Percentiles rank a stretch among this genome's conserved stretches.
These are phyloP conservation scores for Calcarius lapponicus DNA, from an alignment of 2,797 vertebrate species.

Conservation along the genomic window DNA sequence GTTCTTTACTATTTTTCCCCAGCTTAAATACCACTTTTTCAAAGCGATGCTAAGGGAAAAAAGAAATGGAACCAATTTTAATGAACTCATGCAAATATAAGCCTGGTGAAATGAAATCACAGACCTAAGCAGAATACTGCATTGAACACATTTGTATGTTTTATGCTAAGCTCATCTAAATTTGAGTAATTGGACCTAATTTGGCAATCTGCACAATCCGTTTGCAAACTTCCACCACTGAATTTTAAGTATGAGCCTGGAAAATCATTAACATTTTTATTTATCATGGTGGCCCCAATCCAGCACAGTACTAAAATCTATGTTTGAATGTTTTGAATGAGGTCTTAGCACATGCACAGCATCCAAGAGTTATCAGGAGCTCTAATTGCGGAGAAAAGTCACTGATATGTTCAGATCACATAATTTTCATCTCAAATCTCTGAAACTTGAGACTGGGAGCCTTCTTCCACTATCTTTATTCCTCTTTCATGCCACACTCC, in stretches of 20 bases:
- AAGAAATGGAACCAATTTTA: conserved; percentile 52
- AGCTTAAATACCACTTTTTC: conserved; percentile 48
- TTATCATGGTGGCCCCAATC: not conserved
- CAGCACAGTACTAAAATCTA: conserved; percentile 34
- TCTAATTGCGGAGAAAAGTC: conserved; percentile 2
- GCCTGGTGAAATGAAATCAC: conserved; percentile 59
- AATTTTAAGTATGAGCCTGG: conserved; percentile 62
- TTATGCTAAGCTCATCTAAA: conserved; percentile 69
- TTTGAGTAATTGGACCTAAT: conserved; percentile 67
- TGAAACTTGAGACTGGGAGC: not conserved
- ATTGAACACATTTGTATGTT: conserved; percentile 63
- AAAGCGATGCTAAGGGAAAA: not conserved
- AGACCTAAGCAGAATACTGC: conserved; percentile 61
- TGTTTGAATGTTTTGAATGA: conserved; percentile 5
- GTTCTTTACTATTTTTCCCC: conserved; percentile 38
- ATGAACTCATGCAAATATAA: conserved; percentile 63
- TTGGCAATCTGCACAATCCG: conserved; percentile 66
- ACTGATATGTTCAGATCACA: not conserved
- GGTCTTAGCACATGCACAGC: not conserved
- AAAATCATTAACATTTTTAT: conserved; percentile 64
- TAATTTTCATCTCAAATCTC: not conserved
- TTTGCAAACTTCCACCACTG: conserved; percentile 67
- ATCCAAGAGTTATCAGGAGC: not conserved
- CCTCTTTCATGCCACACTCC: not conserved
- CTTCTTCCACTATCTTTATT: not conserved